Evolutionary conservation across 2,888 invertebrate species (phyloP), one percentile per base, ranked within the genome.

Genomic region (Chaitophorus viminalis): DNA sequence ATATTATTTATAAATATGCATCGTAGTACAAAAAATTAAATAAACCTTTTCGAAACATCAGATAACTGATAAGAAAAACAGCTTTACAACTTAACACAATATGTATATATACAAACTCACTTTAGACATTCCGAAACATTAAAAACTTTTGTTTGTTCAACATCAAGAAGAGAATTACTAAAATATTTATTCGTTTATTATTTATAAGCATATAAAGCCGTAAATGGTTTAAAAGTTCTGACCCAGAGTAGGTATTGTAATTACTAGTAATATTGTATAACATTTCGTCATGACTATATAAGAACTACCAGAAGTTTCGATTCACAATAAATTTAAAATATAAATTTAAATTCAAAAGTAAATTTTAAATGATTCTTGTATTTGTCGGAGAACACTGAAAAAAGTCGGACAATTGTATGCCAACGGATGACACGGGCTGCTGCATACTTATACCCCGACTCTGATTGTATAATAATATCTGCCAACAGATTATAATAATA

Each of bases 161-260:
- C 36, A 31, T 54, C 25, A 78, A 36, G 52, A 79, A 17, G n/a
- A 39, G 17, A 79, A 36, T 39, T 36, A 60, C 36, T 25, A 36
- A 65, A 79, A 65, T 39, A 36, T 18, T n/a, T 36, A 36, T 65
- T 65, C 8, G n/a, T 79, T 79, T 36, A 65, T 65, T 79, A 39
- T 65, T 65, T 60, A 79, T 65, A 79, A 79, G n/a, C 33, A n/a
- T 79, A n/a, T n/a, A 60, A 25, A n/a, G n/a, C 18, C n/a, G 39
- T 74, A 74, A 36, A 65, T 36, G 60, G 65, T 79, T 78, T 79
- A 29, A 79, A 79, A 79, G 65, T 79, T 60, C n/a, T 65, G 79
- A 70, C 70, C 70, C 70, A 17, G 29, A 6, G 36, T 8, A 77
- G 4, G n/a, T n/a, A 36, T 36, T 36, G n/a, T 17, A n/a, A 79